Conservation (phyloP, 2,797 vertebrate species). For the Rhadinocentrus ornatus region DNA sequence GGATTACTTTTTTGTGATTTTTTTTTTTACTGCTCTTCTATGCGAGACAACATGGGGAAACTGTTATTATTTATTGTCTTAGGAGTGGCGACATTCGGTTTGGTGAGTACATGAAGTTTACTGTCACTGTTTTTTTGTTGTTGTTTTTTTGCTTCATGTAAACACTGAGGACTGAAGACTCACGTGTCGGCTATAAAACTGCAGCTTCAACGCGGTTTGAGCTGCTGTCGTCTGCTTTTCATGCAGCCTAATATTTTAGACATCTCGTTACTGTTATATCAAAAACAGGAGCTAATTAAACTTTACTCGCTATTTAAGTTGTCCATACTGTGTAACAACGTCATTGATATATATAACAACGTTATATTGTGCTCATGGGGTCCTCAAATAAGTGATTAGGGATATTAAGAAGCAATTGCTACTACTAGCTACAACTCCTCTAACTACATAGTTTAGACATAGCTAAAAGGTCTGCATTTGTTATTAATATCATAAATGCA, state of each 20-base stretch:
- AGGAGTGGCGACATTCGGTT: slow-evolving; percentile 54
- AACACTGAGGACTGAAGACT: slow-evolving; percentile 32
- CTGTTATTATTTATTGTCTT: slow-evolving; percentile 66
- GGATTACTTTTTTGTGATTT: slow-evolving; percentile 45
- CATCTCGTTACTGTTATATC: not conserved
- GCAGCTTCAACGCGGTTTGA: slow-evolving; percentile 13
- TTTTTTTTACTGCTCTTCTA: slow-evolving; percentile 9
- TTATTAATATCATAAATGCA: too few species aligned
- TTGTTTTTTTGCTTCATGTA: slow-evolving; percentile 6
- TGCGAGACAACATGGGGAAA: slow-evolving; percentile 74
- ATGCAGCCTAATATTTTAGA: not conserved
- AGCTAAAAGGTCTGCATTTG: too few species aligned
- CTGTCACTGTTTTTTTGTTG: not conserved
- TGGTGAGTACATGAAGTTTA: slow-evolving; percentile 70
- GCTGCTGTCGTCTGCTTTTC: slow-evolving; percentile 8
- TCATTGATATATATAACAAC: not conserved
- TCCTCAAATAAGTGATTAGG: not conserved
- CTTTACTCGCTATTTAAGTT: not conserved
- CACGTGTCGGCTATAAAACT: slow-evolving; percentile 13
- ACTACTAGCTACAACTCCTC: not conserved
- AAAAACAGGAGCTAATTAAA: slow-evolving; percentile 5
- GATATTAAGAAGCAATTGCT: too few species aligned
- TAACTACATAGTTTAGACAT: too few species aligned
- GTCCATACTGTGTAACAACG: not conserved
- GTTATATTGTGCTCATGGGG: not conserved